These are phyloP conservation scores for Sylvia atricapilla DNA, from an alignment of 2,113 vertebrate species.

Conservation along the genomic window DNA sequence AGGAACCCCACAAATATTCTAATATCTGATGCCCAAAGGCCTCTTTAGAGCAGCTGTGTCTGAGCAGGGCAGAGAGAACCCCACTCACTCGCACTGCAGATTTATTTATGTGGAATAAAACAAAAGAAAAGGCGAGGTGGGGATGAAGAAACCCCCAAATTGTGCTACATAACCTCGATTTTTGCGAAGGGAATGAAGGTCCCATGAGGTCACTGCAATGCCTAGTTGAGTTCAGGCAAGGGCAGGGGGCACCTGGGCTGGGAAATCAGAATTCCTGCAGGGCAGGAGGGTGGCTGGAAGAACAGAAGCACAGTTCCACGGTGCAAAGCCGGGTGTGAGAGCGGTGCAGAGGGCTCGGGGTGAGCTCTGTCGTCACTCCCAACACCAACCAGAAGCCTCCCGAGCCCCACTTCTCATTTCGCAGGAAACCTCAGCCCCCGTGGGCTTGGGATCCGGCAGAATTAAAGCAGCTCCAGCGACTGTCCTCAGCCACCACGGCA, in stretches of 20 bases:
- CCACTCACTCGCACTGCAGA: not conserved
- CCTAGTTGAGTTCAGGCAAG: no score
- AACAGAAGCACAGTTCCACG: fast-evolving
- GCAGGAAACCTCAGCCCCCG: fast-evolving
- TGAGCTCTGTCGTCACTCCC: not conserved
- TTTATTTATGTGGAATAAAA: not conserved
- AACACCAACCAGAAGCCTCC: not conserved
- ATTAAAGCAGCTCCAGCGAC: not conserved
- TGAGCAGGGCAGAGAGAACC: not conserved
- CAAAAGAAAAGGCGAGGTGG: not conserved
- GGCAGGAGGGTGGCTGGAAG: not conserved
- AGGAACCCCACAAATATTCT: not conserved
- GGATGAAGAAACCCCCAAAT: not conserved
- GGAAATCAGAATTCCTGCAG: not conserved
- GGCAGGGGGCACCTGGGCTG: not conserved
- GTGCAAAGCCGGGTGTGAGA: not conserved
- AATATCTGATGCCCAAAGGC: not conserved
- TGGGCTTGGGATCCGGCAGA: not conserved
- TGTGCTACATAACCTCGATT: not conserved
- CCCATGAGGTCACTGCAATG: no score
- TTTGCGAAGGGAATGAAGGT: not conserved
- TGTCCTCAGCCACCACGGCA: not conserved
- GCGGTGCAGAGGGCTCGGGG: not conserved
- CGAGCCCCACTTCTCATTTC: not conserved
- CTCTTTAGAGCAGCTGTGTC: not conserved